phyloP scores from a whole-genome alignment of 2,888 invertebrate species.

The Leptinotarsa juncta region DNA sequence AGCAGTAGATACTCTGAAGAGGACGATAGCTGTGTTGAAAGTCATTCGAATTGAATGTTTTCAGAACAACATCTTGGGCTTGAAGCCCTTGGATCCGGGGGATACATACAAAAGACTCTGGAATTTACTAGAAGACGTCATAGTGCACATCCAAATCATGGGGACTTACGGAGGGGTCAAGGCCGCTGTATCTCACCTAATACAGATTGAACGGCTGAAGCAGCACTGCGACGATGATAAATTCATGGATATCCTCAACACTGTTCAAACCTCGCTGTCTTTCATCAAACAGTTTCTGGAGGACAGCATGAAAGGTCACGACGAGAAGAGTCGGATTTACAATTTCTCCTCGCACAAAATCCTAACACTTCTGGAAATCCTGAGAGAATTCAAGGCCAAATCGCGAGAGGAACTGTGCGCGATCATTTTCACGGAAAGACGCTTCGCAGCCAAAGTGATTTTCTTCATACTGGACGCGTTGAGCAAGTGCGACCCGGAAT shows the following conservation, averaged over 20 bases:
- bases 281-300: slow-evolving; percentile 69
- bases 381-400: slow-evolving; percentile 70
- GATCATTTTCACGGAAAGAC: slow-evolving; percentile 78
- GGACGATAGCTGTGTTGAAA: slow-evolving; percentile 38
- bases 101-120: slow-evolving; percentile 53
- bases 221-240: slow-evolving; percentile 49
- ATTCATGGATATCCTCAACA: slow-evolving; percentile 54
- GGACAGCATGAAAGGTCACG: slow-evolving; percentile 65
- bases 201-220: slow-evolving; percentile 71
- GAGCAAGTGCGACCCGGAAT: slow-evolving; percentile 65
- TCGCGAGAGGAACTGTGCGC: slow-evolving; percentile 71
- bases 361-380: slow-evolving; percentile 69
- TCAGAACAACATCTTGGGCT: slow-evolving; percentile 40
- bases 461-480: slow-evolving; percentile 74
- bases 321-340: slow-evolving; percentile 67
- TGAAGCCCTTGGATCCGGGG: slow-evolving; percentile 53
- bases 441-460: slow-evolving; percentile 82
- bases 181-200: slow-evolving; percentile 71
- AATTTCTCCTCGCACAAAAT: slow-evolving; percentile 74
- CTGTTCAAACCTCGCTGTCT: slow-evolving; percentile 63
- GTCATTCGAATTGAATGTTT: slow-evolving; percentile 47
- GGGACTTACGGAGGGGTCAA: slow-evolving; percentile 73
- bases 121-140: slow-evolving; percentile 56
- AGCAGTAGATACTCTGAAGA: slow-evolving; percentile 42
- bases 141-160: slow-evolving; percentile 59